phyloP scores from a whole-genome alignment of 2,888 invertebrate species.

The Prenolepis imparis region DNA sequence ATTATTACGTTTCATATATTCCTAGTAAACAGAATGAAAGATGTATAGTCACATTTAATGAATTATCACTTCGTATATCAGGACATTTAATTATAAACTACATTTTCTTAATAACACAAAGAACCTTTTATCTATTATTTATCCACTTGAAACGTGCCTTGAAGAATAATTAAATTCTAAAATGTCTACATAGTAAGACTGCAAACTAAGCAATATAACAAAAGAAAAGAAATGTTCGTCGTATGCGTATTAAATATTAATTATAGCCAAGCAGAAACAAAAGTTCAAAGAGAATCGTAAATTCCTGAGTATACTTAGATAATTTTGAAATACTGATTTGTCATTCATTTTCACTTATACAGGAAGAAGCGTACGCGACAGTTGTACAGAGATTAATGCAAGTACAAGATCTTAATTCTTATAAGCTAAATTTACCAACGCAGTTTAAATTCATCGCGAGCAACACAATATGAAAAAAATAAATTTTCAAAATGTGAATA shows the following conservation, averaged over 20 bases:
- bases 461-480: slow-evolving; percentile 44
- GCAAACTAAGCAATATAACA: not conserved
- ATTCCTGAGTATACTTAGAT: not conserved
- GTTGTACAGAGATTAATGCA: not conserved
- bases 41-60: not conserved
- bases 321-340: not conserved
- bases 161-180: not conserved
- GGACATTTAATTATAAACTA: not conserved
- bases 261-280: not conserved
- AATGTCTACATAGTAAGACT: not conserved
- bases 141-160: not conserved
- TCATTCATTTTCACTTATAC: not conserved
- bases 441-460: not conserved
- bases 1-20: not conserved
- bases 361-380: not conserved
- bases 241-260: not conserved
- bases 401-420: not conserved
- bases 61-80: not conserved
- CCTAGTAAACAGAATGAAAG: not conserved
- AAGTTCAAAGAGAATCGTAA: not conserved
- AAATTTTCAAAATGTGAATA: slow-evolving; percentile 69
- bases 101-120: not conserved
- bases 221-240: not conserved
- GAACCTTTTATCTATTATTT: not conserved
- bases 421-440: not conserved